These are phyloP conservation scores for Formicarius rufipectus DNA, from an alignment of 2,113 vertebrate genomes.

Conservation along the genomic window DNA sequence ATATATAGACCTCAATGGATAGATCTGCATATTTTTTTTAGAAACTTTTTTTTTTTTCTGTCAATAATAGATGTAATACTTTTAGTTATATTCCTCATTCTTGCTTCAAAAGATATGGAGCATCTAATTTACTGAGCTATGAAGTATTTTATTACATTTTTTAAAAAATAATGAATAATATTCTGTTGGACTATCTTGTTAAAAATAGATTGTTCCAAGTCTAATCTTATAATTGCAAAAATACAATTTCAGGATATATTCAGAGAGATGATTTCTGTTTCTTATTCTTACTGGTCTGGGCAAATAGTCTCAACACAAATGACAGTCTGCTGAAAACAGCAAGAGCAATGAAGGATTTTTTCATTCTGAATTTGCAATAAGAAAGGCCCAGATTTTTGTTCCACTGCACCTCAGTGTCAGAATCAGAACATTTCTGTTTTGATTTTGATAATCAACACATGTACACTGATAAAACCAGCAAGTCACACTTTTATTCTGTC, in stretches of 20 bases:
- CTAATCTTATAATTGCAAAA: neutral
- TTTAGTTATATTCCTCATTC: neutral
- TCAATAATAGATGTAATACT: neutral
- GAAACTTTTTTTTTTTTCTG: neutral
- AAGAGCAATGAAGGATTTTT: neutral
- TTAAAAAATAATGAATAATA: neutral
- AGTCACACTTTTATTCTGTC: neutral
- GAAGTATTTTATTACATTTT: rapidly evolving
- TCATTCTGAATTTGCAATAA: neutral
- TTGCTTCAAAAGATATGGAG: neutral
- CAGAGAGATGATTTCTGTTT: neutral
- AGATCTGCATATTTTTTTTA: neutral
- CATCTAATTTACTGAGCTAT: neutral
- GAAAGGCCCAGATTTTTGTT: neutral
- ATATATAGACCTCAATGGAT: neutral
- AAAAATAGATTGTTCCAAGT: neutral
- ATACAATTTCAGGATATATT: neutral
- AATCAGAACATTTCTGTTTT: neutral
- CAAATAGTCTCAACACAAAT: neutral
- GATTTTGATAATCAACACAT: neutral
- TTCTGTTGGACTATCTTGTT: neutral
- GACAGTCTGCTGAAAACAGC: neutral
- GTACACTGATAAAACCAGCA: neutral
- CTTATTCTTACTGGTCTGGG: neutral
- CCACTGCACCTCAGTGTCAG: neutral